phyloP scores from a whole-genome alignment of 2,113 vertebrate species.

The Micronycteris hirsuta region DNA sequence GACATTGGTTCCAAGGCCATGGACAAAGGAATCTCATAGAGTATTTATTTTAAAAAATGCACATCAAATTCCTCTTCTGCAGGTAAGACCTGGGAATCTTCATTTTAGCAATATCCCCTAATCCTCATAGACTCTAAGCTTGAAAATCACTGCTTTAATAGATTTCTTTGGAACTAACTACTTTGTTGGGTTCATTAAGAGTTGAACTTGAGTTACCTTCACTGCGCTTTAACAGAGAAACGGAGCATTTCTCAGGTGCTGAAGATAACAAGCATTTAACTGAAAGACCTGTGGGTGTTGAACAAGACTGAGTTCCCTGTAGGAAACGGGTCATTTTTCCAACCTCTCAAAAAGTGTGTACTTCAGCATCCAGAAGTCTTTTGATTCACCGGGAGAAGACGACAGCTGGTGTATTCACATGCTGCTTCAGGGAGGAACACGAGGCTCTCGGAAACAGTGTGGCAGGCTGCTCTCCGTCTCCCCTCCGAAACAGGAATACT shows the following conservation, averaged over 20 bases:
- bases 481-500: neutral
- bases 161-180: neutral
- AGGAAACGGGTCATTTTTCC: neutral
- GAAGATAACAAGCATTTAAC: neutral
- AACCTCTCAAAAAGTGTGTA: neutral
- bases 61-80: neutral
- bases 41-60: neutral
- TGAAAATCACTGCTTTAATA: neutral
- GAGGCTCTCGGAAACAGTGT: neutral
- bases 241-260: neutral
- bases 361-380: neutral
- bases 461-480: neutral
- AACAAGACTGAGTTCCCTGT: neutral
- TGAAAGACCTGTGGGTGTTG: neutral
- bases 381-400: neutral
- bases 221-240: neutral
- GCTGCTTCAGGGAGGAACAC: neutral
- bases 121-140: neutral
- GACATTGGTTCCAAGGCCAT: neutral
- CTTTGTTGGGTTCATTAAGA: neutral
- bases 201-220: neutral
- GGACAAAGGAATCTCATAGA: neutral
- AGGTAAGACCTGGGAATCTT: neutral
- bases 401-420: neutral
- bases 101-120: neutral